Percentiles rank a stretch among this genome's conserved stretches.
phyloP scores from a whole-genome alignment of 2,888 invertebrate genomes.

The Cheilosia urbana region DNA sequence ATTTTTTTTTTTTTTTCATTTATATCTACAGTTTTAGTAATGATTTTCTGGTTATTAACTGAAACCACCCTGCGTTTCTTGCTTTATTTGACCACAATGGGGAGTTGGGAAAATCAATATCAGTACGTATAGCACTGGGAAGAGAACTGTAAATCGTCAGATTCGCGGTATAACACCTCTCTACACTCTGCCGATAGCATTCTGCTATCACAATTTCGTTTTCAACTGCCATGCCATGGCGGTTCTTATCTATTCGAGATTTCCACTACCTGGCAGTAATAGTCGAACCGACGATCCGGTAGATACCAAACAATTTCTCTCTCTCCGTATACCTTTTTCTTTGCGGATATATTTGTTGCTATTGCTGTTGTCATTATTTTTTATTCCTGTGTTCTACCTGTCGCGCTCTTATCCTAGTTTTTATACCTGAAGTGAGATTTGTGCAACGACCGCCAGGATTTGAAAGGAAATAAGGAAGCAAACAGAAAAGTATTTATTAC shows the following conservation, averaged over 20 bases:
- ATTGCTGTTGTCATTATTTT: conserved; percentile 60
- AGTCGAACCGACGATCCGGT: conserved; percentile 68
- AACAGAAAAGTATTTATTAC: conserved; percentile 28
- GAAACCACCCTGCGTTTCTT: no score
- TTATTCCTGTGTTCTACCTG: conserved; percentile 62
- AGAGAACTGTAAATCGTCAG: background rate
- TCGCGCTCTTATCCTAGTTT: conserved; percentile 68
- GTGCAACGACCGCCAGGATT: conserved; percentile 49
- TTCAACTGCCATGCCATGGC: conserved; percentile 10
- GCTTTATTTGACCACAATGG: no score
- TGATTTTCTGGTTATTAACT: no score
- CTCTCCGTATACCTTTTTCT: conserved; percentile 48
- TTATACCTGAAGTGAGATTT: conserved; percentile 60
- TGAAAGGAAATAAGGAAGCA: conserved; percentile 48
- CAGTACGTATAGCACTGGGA: background rate
- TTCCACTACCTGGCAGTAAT: conserved; percentile 66
- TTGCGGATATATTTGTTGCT: conserved; percentile 71
- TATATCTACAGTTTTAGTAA: no score
- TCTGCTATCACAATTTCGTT: conserved; percentile 44
- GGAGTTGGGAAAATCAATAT: no score
- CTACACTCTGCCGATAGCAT: conserved; percentile 52
- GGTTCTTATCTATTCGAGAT: conserved; percentile 67
- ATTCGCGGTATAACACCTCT: background rate
- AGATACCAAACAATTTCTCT: conserved; percentile 32
- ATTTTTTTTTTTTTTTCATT: no score